Evolutionary conservation across 64 coral and sea anemone species (phyloP).

Genomic region (Pocillopora damicornis): DNA sequence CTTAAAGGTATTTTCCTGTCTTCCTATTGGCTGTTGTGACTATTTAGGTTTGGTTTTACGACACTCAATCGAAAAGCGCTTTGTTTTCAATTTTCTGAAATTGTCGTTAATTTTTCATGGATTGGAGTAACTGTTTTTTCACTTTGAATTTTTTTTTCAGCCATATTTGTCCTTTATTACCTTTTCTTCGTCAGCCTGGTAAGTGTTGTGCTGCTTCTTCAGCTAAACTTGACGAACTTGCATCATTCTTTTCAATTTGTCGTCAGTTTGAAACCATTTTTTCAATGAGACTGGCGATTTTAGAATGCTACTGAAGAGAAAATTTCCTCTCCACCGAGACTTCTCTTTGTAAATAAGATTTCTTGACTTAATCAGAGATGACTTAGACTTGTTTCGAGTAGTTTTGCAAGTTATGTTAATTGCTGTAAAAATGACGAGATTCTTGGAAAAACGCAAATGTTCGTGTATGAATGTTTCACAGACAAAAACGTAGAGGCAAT

Average conservation of each 20-base stretch:
- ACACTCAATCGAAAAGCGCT: neutral
- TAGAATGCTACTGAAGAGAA: conserved; percentile 10
- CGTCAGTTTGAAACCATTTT: neutral
- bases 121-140: too few species aligned
- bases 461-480: too few species aligned
- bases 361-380: conserved; percentile 39
- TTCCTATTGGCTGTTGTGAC: too few species aligned
- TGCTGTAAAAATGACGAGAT: too few species aligned
- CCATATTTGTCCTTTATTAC: conserved; percentile 87
- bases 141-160: conserved; percentile 37
- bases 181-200: conserved; percentile 87
- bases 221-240: neutral
- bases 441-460: too few species aligned
- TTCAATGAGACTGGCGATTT: neutral
- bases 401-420: too few species aligned
- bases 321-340: conserved; percentile 32
- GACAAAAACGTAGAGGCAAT: too few species aligned
- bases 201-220: conserved; percentile 6
- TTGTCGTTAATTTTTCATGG: too few species aligned
- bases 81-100: too few species aligned
- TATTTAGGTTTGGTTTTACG: too few species aligned
- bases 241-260: conserved; percentile 22
- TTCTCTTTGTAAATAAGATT: conserved; percentile 23
- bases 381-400: neutral
- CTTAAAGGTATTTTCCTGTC: too few species aligned